phyloP scores from a whole-genome alignment of 1,140 invertebrate species.

The Eufriesea mexicana region DNA sequence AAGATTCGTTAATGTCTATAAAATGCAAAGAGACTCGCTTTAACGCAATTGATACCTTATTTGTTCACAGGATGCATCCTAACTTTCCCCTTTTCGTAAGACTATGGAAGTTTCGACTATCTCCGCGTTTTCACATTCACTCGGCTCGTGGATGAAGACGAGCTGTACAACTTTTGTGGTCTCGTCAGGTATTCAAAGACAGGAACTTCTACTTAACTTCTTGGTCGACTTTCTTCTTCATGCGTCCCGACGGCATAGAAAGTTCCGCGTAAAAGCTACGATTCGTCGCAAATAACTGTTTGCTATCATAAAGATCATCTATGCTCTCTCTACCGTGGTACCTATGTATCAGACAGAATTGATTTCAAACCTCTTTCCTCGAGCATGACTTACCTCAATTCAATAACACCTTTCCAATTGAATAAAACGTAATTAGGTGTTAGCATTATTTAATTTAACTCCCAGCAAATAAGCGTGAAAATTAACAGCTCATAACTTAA shows the following conservation, averaged over 20 bases:
- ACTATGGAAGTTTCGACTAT: neutral
- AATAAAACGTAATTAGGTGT: neutral
- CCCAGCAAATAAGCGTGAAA: neutral
- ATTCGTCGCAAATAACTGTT: neutral
- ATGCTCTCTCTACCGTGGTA: neutral
- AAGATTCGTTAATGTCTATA: neutral
- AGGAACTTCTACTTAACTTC: neutral
- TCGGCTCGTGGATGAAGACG: neutral
- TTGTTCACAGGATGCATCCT: neutral
- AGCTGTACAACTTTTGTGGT: neutral
- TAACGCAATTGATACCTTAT: neutral
- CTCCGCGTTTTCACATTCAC: constrained; percentile 19
- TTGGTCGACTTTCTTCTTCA: neutral
- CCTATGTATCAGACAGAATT: neutral
- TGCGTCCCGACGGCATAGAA: neutral
- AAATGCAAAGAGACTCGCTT: neutral
- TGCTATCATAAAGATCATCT: neutral
- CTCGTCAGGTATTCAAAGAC: neutral
- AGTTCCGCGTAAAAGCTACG: neutral
- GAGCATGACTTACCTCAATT: neutral
- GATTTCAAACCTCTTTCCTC: neutral
- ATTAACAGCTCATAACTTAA: neutral
- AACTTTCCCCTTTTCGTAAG: neutral
- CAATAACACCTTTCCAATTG: neutral
- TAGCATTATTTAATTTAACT: neutral